Base-by-base conservation (phyloP, 2,113 vertebrate species). In the Corythoichthys intestinalis region DNA sequence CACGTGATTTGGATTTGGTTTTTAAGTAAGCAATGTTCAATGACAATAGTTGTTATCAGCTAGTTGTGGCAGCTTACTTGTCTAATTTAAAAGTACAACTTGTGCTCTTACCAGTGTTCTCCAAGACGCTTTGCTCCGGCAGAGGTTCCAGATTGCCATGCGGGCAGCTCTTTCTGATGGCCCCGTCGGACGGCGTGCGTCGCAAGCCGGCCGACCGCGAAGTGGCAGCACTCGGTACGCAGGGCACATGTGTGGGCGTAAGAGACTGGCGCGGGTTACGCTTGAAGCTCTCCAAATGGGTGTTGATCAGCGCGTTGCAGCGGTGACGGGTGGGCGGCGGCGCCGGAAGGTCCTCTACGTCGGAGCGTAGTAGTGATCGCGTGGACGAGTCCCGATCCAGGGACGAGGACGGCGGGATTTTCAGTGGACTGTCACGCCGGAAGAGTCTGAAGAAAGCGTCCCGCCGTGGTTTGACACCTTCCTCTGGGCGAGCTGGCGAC, bases 391-490 rank as follows among this genome's bases (percentile, higher is more conserved):
- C 96, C 89, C 95, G 97, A 93, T 99, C 96, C 0, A 82, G 80
- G 7, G 81, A 62, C 83, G 92, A 76, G 88, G 93, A 77, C 0
- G 76, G 85, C 76, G 92, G 9, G 82, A 91, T 85, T 78, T 93
- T 84, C 54, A 93, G 86, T 2, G 92, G 93, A 76, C 85, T 98
- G 1, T 98, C 96, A 72, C 96, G 93, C 71, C 90, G 90, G 87
- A 96, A 98, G 65, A 97, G 93, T 85, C 94, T 96, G 74, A 98
- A 98, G 79, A 98, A 92, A 66, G 94, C 92, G 71, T 98, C 96
- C 68, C 95, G 95, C 57, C 93, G 92, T 13, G 95, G 92, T 74
- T 94, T 95, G 81, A 92, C 92, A 84, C 92, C 92, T 78, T 89
- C 91, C 80, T 89, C 91, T 0, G 92, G 95, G 56, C 91, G 93